phyloP scores from a whole-genome alignment of 1,140 invertebrate genomes.

The Zaprionus camerounensis region DNA sequence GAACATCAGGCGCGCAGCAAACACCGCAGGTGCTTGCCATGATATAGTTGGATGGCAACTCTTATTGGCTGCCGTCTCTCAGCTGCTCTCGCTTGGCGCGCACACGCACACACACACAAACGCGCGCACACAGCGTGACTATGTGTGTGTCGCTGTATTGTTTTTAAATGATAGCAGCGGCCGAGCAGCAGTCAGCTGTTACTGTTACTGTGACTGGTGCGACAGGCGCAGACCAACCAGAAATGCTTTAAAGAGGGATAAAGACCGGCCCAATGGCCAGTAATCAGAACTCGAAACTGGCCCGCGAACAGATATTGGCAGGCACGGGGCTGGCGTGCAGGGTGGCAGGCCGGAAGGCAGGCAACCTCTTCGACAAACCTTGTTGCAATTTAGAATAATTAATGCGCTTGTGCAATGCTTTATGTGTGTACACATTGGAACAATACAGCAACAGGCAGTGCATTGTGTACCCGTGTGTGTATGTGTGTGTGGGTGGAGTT shows the following conservation, averaged over 20 bases:
- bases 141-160: slow-evolving; percentile 40
- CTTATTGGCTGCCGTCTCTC: slow-evolving; percentile 83
- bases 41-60: slow-evolving; percentile 83
- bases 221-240: slow-evolving; percentile 75
- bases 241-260: slow-evolving; percentile 79
- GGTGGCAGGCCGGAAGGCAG: not conserved
- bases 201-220: slow-evolving; percentile 74
- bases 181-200: slow-evolving; percentile 67
- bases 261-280: slow-evolving; percentile 66
- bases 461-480: not conserved
- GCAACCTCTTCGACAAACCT: not conserved
- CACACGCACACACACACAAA: slow-evolving; percentile 1
- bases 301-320: slow-evolving; percentile 11
- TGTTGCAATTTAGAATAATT: slow-evolving; percentile 14
- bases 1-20: slow-evolving; percentile 73
- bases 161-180: slow-evolving; percentile 73
- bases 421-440: slow-evolving; percentile 17
- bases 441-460: not conserved
- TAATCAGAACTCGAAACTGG: slow-evolving; percentile 47
- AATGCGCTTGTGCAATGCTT: not conserved
- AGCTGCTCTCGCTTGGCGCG: slow-evolving; percentile 54
- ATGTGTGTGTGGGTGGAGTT: slow-evolving; percentile 32
- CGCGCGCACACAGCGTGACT: slow-evolving; percentile 34
- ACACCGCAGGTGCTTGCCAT: slow-evolving; percentile 60
- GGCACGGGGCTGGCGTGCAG: not conserved